Evolutionary conservation across 2,113 vertebrate genomes (phyloP), one percentile per base, ranked within the genome.

Genomic region (Canis aureus): DNA sequence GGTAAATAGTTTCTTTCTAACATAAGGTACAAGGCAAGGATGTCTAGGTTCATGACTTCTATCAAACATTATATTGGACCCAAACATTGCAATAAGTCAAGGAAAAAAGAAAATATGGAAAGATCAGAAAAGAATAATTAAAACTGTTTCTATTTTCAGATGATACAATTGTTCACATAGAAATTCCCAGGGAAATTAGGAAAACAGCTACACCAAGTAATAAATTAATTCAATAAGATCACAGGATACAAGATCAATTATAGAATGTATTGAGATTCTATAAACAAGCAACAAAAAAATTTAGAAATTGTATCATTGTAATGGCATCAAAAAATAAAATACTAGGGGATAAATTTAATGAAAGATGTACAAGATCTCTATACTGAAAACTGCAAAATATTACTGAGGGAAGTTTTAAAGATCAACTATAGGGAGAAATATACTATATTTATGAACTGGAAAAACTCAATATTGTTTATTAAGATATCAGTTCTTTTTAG

Each of bases 311-410:
- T 38, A 60, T 91, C 29, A 69, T 29, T 79, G 53, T 95, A 88
- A 88, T 4, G 38, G 22, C 15, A 74, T 60, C 59, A 73, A 91
- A 93, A 94, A 86, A 49, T 86, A 96, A 81, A 86, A 80, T 57
- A 80, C 1, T 27, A 86, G 49, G 23, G 7, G 25, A 73, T 59
- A 73, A 11, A 86, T 17, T 62, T 29, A 90, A 35, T 90, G 62
- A 84, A 73, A 91, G 22, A 86, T 32, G 19, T 38, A 12, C 7
- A 71, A 66, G 27, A 66, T 49, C n/a, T 57, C 32, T 55, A 53
- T 23, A 76, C 15, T 66, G 35, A 69, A 92, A 92, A 83, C 11
- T n/a, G 32, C 19, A 94, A 86, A 81, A 22, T 16, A 53, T 62
- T 69, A 8, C 89, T 60, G 8, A 88, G 27, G 15, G 38, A 91